These are phyloP conservation scores for Gonatopus flavifemur DNA, from an alignment of 1,140 invertebrate genomes.

Conservation along the genomic window DNA sequence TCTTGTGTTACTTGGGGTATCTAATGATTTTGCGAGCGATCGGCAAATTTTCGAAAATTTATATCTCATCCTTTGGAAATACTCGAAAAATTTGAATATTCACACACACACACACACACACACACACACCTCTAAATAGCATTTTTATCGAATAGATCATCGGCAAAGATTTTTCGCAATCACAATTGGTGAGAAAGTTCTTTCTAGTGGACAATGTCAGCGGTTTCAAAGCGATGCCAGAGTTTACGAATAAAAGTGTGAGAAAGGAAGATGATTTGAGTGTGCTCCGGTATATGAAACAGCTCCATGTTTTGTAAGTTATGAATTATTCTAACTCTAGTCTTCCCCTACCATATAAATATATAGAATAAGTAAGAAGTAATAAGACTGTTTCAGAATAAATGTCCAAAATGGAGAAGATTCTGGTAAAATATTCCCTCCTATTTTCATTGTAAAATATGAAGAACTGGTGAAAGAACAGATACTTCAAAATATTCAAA, in stretches of 20 bases:
- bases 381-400: conserved; percentile 46
- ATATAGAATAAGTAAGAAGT: background rate
- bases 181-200: conserved; percentile 68
- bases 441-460: conserved; percentile 62
- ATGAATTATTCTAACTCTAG: conserved; percentile 3
- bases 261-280: conserved; percentile 22
- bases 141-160: no score
- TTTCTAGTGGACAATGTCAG: conserved; percentile 67
- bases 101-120: no score
- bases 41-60: no score
- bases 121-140: no score
- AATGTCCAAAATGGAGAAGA: conserved; percentile 55
- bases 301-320: conserved; percentile 49
- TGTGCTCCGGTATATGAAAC: conserved; percentile 51
- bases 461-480: conserved; percentile 57
- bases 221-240: conserved; percentile 43
- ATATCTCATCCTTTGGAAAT: no score
- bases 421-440: conserved; percentile 63
- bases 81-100: no score
- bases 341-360: conserved; percentile 1
- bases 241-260: conserved; percentile 27
- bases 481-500: conserved; percentile 47
- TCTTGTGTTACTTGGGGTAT: no score
- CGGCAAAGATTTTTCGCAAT: conserved; percentile 58
- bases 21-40: no score